phyloP scores from a whole-genome alignment of 2,113 vertebrate genomes.

The Ptychochromis oligacanthus region DNA sequence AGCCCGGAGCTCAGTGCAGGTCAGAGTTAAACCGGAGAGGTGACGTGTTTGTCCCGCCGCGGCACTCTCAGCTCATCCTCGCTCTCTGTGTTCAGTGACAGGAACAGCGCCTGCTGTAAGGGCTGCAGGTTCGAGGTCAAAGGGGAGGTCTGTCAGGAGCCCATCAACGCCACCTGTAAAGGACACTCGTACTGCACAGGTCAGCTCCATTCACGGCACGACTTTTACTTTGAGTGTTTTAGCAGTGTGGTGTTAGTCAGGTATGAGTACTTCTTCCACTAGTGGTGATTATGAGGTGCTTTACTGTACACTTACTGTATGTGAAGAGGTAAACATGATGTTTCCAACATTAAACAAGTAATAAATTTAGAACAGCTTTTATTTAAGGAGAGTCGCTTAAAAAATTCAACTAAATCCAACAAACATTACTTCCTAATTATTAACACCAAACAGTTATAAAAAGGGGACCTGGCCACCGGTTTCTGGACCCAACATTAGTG shows the following conservation, averaged over 20 bases:
- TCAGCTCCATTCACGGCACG: conserved; percentile 54
- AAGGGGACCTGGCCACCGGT: too few relatives aligned
- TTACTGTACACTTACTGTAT: too few relatives aligned
- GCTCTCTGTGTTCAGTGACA: conserved; percentile 63
- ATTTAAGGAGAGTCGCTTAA: too few relatives aligned
- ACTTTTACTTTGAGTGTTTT: not conserved
- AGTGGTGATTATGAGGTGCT: too few relatives aligned
- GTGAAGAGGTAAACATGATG: too few relatives aligned
- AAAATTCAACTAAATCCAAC: too few relatives aligned
- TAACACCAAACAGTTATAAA: too few relatives aligned
- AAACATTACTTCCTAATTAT: too few relatives aligned
- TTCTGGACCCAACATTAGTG: too few relatives aligned
- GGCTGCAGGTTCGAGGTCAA: conserved; percentile 86
- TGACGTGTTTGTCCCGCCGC: not conserved
- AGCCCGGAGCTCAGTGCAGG: conserved; percentile 86
- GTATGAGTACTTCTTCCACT: too few relatives aligned
- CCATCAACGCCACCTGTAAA: conserved; percentile 94
- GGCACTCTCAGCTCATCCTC: not conserved
- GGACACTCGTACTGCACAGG: conserved; percentile 94
- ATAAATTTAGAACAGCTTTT: too few relatives aligned
- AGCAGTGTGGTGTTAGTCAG: not conserved
- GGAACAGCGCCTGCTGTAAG: conserved; percentile 78
- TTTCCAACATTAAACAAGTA: too few relatives aligned
- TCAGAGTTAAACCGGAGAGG: conserved; percentile 51
- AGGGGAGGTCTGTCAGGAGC: conserved; percentile 92